These are phyloP conservation scores for Diplodus puntazzo DNA, from an alignment of 2,797 vertebrate species.

Conservation along the genomic window DNA sequence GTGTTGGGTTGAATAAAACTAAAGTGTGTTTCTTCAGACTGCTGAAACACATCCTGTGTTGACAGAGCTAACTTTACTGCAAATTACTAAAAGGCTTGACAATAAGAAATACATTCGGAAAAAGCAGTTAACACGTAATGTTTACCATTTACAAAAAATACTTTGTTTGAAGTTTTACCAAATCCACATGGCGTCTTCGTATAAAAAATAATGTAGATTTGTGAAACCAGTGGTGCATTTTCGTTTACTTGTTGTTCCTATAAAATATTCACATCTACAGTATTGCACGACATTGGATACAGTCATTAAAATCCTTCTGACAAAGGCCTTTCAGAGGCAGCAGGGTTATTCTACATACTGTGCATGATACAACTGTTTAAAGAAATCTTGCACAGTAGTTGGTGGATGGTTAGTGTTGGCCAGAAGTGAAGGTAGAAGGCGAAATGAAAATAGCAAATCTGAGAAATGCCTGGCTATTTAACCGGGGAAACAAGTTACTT, in stretches of 20 bases:
- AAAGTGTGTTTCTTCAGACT: background rate
- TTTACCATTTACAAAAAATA: too few species aligned
- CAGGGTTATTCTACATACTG: background rate
- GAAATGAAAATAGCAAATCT: background rate
- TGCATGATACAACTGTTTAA: background rate
- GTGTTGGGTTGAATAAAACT: background rate
- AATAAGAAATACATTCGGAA: background rate
- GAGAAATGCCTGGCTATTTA: background rate
- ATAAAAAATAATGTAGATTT: too few species aligned
- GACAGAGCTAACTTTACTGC: too few species aligned
- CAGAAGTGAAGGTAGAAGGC: background rate
- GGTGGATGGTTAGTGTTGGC: conserved; percentile 6
- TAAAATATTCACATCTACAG: background rate
- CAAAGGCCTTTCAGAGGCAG: background rate
- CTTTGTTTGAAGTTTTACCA: too few species aligned
- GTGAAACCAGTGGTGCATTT: too few species aligned
- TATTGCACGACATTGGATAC: too few species aligned
- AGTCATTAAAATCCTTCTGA: background rate
- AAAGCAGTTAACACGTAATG: background rate
- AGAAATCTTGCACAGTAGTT: background rate
- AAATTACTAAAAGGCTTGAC: background rate
- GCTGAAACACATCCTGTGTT: background rate
- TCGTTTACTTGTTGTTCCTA: background rate
- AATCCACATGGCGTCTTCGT: too few species aligned
- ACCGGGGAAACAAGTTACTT: background rate